Evolutionary conservation across 2,113 vertebrate species (phyloP), one percentile per base, ranked within the genome.

Genomic region (Pseudonaja textilis): DNA sequence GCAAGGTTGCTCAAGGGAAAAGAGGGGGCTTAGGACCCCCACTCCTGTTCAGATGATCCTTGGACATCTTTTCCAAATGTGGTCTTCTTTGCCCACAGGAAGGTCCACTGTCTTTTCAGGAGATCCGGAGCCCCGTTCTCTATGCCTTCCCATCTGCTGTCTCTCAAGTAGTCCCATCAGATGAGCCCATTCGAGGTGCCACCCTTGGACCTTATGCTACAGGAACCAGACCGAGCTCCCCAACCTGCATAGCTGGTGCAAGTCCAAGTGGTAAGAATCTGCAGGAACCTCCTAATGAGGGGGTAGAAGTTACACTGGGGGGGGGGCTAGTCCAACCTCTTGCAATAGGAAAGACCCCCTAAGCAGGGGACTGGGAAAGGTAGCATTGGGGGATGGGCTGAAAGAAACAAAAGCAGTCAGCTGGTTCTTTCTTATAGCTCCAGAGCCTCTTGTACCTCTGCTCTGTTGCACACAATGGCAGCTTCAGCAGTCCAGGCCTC

Each of bases 161-260:
- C 22, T 90, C 94, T 94, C 92, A 92, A 93, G 1, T 93, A 0
- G 0, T 12, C 74, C 93, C 86, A 57, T 89, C 95, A 18, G 91
- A 9, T 25, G 96, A 96, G 34, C 93, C 56, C 0, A 94, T 96
- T 90, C 95, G 94, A 0, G 96, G 94, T 55, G 92, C 95, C 12
- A 95, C 96, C 93, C 95, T 96, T 95, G 96, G 95, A 91, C 93
- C 96, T 91, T 94, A 57, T 93, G 91, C 92, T 93, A 92, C 95
- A 0, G 95, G 96, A 25, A 18, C 85, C 29, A 6, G 88, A 74
- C 9, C 88, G 0, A 89, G 56, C 16, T 87, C 88, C 0, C 61
- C 57, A 0, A 2, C 94, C 85, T 92, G 93, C 92, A 81, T 93
- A 20, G 85, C 95, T 95, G 95, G 95, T 11, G 96, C 95, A 54